Percentiles rank a stretch among this genome's conserved stretches.
These are phyloP conservation scores for Volucella zonaria DNA, from an alignment of 2,888 invertebrate genomes.

Conservation along the genomic window DNA sequence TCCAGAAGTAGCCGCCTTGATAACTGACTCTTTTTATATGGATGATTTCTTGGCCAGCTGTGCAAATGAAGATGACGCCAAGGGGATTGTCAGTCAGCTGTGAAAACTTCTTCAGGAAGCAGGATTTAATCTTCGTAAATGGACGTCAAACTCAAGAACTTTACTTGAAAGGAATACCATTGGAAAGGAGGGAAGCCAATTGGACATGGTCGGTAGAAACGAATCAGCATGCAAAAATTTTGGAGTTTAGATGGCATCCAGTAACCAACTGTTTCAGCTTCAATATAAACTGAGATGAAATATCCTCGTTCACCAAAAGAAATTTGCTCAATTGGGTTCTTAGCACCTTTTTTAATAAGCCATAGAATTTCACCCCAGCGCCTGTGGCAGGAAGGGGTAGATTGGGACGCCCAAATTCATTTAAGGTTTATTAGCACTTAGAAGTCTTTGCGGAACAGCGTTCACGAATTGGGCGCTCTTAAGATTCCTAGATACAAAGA, in stretches of 20 bases:
- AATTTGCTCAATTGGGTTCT: neutral
- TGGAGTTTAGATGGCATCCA: constrained; percentile 10
- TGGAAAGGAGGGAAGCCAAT: constrained; percentile 23
- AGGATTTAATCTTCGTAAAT: constrained; percentile 46
- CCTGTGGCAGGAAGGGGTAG: too few species aligned
- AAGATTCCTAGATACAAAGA: neutral
- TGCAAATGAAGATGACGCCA: neutral
- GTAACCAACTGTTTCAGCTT: constrained; percentile 22
- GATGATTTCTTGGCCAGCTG: constrained; percentile 49
- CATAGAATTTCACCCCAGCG: too few species aligned
- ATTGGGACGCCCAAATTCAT: too few species aligned
- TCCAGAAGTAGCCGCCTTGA: constrained; percentile 17
- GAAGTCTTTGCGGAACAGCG: too few species aligned
- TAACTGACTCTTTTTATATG: constrained; percentile 30
- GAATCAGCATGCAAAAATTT: constrained; percentile 16
- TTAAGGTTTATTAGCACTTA: too few species aligned
- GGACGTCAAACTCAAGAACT: constrained; percentile 34
- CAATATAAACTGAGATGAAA: neutral
- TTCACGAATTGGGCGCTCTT: neutral
- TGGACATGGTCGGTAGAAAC: constrained; percentile 15
- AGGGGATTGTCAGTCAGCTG: constrained; percentile 1
- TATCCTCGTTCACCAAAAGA: constrained; percentile 21
- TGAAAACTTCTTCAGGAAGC: constrained; percentile 9
- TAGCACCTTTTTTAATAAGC: too few species aligned
- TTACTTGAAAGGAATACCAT: constrained; percentile 12